These are phyloP conservation scores for Baryphthengus martii DNA, from an alignment of 2,113 vertebrate genomes.

Conservation along the genomic window DNA sequence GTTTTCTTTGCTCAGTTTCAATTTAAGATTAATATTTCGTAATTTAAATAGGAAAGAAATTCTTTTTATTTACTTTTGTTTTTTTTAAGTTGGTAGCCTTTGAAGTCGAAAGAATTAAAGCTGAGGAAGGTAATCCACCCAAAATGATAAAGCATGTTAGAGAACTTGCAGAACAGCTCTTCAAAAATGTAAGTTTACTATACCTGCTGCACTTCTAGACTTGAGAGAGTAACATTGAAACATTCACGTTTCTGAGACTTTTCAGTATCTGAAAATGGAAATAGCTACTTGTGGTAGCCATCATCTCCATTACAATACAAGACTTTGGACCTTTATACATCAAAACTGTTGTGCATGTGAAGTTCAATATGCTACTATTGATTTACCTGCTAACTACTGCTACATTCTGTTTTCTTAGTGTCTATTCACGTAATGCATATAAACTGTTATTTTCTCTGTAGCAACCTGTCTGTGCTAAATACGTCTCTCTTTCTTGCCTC, in stretches of 20 bases:
- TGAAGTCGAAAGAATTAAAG: constrained; percentile 89
- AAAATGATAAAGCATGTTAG: constrained; percentile 89
- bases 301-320: not conserved
- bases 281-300: not conserved
- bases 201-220: not conserved
- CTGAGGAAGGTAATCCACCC: constrained; percentile 83
- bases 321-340: not conserved
- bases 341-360: not conserved
- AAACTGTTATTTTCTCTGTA: not conserved
- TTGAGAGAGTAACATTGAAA: not conserved
- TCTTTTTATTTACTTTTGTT: not conserved
- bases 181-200: constrained; percentile 87
- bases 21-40: not conserved
- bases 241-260: not conserved
- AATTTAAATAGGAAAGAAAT: not conserved
- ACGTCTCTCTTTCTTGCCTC: not conserved
- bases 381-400: not conserved
- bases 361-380: not conserved
- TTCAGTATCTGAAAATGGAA: not conserved
- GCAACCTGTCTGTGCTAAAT: not conserved
- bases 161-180: constrained; percentile 93
- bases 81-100: constrained; percentile 90
- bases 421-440: not conserved
- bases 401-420: not conserved
- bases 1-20: not conserved